phyloP scores from a whole-genome alignment of 1,140 invertebrate genomes.

The Adelges cooleyi region DNA sequence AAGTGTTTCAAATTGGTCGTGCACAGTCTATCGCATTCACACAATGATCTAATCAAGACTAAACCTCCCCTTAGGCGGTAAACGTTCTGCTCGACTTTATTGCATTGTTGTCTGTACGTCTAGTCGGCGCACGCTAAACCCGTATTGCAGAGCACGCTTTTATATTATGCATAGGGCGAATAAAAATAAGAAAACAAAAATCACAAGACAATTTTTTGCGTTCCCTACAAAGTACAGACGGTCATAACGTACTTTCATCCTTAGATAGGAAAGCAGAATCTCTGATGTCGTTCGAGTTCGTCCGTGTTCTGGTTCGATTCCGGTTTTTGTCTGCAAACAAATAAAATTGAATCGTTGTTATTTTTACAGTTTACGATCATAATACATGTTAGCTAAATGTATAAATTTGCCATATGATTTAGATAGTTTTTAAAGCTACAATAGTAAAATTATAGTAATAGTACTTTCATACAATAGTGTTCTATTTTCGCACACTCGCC shows the following conservation, averaged over 20 bases:
- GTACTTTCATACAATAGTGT: too few species aligned
- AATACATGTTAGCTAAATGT: too few species aligned
- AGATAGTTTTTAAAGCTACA: too few species aligned
- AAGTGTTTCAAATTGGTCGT: constrained; percentile 12
- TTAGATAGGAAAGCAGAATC: constrained; percentile 13
- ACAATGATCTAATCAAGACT: constrained; percentile 14
- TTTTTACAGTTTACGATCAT: too few species aligned
- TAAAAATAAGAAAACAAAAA: not conserved
- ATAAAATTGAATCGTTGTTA: not conserved
- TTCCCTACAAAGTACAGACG: not conserved
- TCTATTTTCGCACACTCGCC: too few species aligned
- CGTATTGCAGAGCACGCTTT: not conserved
- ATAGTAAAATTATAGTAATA: too few species aligned
- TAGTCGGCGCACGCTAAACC: not conserved
- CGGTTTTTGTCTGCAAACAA: constrained; percentile 5
- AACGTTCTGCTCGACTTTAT: constrained; percentile 1
- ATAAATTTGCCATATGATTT: too few species aligned
- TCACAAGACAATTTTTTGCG: not conserved
- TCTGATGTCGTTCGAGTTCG: constrained; percentile 10
- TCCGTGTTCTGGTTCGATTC: constrained; percentile 16
- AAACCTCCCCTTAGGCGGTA: not conserved
- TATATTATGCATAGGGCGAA: not conserved
- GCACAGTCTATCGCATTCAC: not conserved
- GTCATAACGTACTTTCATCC: constrained; percentile 18
- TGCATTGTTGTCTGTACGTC: not conserved